Evolutionary conservation across 2,797 vertebrate genomes (phyloP), one percentile per base, ranked within the genome.

Genomic region (Zonotrichia albicollis): DNA sequence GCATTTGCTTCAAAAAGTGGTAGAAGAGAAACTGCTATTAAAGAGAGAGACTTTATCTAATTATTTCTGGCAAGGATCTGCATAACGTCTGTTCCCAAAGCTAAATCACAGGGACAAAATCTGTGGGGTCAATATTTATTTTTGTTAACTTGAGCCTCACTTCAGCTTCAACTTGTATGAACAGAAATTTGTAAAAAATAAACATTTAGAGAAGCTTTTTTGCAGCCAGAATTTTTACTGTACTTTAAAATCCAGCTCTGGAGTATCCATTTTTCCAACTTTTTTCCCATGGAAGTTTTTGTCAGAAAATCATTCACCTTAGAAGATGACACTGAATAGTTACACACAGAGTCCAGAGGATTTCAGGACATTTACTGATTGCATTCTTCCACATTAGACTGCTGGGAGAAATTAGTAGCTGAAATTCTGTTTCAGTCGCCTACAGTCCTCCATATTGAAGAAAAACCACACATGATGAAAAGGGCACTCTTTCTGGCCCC

Each of bases 301-400:
- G 53, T 72, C n/a, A 68, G 53, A 60, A 92, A 71, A 77, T n/a
- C 1, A 6, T 10, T 9, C 10, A 57, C 16, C 38, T 77, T 48
- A 77, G 42, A 92, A 83, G 5, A 34, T 3, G 40, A 78, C 40
- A 54, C 5, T 64, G 53, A 25, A 64, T 50, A 67, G 55, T 11
- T 55, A 57, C 34, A 30, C 0, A 0, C 13, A 27, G 0, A 77
- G 51, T 30, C 13, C 2, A 5, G 38, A 83, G 29, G 25, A 85
- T 62, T 74, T 57, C 46, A 50, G 30, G 55, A 53, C 18, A 20
- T 26, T 89, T 19, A 42, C 3, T 76, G 68, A 46, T 8, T 60
- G 27, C 9, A 25, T 61, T 80, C 81, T 74, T 50, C 45, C 42
- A 36, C 4, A 27, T 50, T n/a, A 74, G 11, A 32, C 8, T 74